Conservation (phyloP, 2,797 vertebrate species). For the Cossypha polioptera region DNA sequence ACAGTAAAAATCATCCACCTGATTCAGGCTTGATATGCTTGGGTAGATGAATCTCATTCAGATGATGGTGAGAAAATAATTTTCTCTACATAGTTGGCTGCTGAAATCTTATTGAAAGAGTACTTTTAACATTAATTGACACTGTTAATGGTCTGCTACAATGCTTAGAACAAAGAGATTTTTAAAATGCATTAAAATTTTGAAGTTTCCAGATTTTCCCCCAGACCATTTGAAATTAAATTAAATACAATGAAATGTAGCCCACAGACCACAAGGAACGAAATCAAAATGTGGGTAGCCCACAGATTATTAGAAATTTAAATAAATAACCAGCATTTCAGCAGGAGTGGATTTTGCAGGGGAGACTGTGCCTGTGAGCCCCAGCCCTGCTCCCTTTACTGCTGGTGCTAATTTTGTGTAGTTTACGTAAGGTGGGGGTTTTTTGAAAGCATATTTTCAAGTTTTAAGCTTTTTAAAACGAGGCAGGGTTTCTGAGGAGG, state of each 20-base stretch:
- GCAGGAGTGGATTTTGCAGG: neutral
- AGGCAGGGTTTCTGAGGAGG: neutral
- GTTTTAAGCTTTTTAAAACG: neutral
- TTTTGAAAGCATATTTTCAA: neutral
- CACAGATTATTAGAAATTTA: neutral
- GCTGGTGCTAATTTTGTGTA: neutral
- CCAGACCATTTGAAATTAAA: neutral
- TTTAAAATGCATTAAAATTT: neutral
- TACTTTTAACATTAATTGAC: neutral
- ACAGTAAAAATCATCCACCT: neutral
- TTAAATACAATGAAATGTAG: neutral
- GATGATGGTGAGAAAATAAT: neutral
- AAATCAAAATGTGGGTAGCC: neutral
- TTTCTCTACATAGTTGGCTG: neutral
- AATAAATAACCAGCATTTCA: neutral
- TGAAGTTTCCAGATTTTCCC: neutral
- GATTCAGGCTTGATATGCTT: neutral
- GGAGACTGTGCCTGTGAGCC: neutral
- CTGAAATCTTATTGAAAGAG: neutral
- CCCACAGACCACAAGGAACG: neutral
- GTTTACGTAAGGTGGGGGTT: neutral
- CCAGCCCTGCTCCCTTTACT: neutral
- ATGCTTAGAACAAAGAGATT: neutral
- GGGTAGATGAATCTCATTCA: neutral
- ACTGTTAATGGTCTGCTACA: neutral